Evolutionary conservation across 2,888 invertebrate genomes (phyloP).

Genomic region (Athetis lepigone): DNA sequence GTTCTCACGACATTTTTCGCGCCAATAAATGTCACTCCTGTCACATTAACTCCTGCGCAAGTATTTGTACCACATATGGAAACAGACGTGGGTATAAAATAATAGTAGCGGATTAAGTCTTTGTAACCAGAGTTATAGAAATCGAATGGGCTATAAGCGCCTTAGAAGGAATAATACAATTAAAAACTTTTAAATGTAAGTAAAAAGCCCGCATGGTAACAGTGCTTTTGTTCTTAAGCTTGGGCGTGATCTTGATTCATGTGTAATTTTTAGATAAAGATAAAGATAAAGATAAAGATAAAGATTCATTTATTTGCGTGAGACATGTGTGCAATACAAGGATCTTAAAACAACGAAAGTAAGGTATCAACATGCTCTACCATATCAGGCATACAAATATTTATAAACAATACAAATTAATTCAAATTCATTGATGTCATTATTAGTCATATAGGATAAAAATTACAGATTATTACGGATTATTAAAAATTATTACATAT

Average conservation of each 20-base stretch:
- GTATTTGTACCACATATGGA: slow-evolving; percentile 52
- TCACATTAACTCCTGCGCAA: slow-evolving; percentile 39
- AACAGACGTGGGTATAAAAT: slow-evolving; percentile 42
- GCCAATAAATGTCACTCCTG: slow-evolving; percentile 52
- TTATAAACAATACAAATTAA: too few relatives aligned
- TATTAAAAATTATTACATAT: too few relatives aligned
- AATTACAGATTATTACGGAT: too few relatives aligned
- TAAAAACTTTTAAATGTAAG: slow-evolving; percentile 24
- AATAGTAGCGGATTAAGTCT: slow-evolving; percentile 43
- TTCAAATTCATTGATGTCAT: too few relatives aligned
- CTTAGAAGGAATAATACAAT: slow-evolving; percentile 29
- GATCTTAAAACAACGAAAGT: too few relatives aligned
- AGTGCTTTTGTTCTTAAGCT: slow-evolving; percentile 15
- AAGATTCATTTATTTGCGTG: too few relatives aligned
- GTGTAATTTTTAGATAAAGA: slow-evolving; percentile 1
- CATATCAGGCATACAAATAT: too few relatives aligned
- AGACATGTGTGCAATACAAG: too few relatives aligned
- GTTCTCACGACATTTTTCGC: slow-evolving; percentile 59
- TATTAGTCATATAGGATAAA: too few relatives aligned
- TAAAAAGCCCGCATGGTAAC: slow-evolving; percentile 15
- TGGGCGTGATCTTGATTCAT: not conserved
- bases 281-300: too few relatives aligned
- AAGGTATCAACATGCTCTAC: too few relatives aligned
- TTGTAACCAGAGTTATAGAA: slow-evolving; percentile 30
- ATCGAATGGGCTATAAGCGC: slow-evolving; percentile 23